Base-by-base conservation (phyloP, 2,888 invertebrate species). In the Eristalinus aeneus region DNA sequence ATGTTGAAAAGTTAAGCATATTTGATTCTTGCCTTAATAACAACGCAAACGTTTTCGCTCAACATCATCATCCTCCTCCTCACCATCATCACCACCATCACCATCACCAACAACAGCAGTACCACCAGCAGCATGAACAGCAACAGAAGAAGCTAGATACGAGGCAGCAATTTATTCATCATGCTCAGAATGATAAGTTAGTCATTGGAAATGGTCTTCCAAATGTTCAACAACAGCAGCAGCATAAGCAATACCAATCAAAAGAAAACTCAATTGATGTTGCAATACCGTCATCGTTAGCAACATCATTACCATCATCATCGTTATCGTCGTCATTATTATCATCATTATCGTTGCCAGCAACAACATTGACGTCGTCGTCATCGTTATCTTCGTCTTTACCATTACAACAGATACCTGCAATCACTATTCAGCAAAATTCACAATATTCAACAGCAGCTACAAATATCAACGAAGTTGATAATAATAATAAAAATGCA, bases 1-100 rank as follows among this genome's bases (percentile, higher is more conserved):
- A 96, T 94, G 95, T 94, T 94, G 94, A 93, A 94, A 95, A 94
- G 95, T 90, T 92, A 88, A 91, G 91, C 89, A 92, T 93, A 84
- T 92, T 91, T 87, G 90, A 89, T 89, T 85, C 87, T 65, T 74
- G 69, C 54, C 53, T 74, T 1, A 86, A 83, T 79, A 87, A 82
- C 76, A 87, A 85, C 54, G 74, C 77, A 71, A 71, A 60, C 64
- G 36, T 67, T 32, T 73, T 31, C 27, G 56, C 58, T n/a, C 56
- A 68, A 75, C 73, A 74, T 80, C 71, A 79, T 27, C 61, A 54
- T 36, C 27, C 27, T 27, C 5, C 27, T 27, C 27, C 27, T 27
- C 72, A 77, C 22, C 46, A 83, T 67, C 54, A 61, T 36, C 60
- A 81, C 58, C 76, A 86, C 39, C 34, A 36, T 60, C 46, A 72